Evolutionary conservation across 1,140 invertebrate genomes (phyloP).

Genomic region (Halesus radiatus): DNA sequence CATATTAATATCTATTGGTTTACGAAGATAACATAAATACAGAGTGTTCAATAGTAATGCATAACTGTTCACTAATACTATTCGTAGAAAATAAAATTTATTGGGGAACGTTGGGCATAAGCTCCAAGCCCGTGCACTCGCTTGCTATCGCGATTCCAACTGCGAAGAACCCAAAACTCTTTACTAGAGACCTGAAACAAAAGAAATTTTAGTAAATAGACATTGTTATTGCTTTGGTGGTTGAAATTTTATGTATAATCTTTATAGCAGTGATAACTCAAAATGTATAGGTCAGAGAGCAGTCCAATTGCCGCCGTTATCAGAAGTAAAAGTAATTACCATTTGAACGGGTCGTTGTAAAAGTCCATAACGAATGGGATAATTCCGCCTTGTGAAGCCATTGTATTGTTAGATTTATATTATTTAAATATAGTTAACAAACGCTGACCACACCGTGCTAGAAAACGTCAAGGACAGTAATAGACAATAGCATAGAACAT

Average conservation of each 20-base stretch:
- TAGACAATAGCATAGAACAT: no score
- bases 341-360: slow-evolving; percentile 55
- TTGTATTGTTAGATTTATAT: neutral
- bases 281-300: neutral
- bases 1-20: slow-evolving; percentile 35
- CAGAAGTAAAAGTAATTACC: slow-evolving; percentile 34
- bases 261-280: neutral
- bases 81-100: slow-evolving; percentile 48
- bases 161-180: slow-evolving; percentile 78
- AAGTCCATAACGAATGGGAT: slow-evolving; percentile 46
- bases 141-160: slow-evolving; percentile 77
- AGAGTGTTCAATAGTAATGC: slow-evolving; percentile 13
- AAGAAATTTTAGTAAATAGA: neutral
- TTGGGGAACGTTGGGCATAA: slow-evolving; percentile 72
- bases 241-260: no score
- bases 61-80: neutral
- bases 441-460: no score
- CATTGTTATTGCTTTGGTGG: neutral
- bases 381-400: slow-evolving; percentile 34
- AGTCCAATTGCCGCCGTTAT: neutral
- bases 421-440: no score
- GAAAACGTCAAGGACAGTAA: no score
- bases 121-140: slow-evolving; percentile 76
- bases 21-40: slow-evolving; percentile 18
- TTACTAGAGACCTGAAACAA: slow-evolving; percentile 76